These are phyloP conservation scores for Akabosia matsudoensis DNA, from an alignment of 1,140 invertebrate species.

Conservation along the genomic window DNA sequence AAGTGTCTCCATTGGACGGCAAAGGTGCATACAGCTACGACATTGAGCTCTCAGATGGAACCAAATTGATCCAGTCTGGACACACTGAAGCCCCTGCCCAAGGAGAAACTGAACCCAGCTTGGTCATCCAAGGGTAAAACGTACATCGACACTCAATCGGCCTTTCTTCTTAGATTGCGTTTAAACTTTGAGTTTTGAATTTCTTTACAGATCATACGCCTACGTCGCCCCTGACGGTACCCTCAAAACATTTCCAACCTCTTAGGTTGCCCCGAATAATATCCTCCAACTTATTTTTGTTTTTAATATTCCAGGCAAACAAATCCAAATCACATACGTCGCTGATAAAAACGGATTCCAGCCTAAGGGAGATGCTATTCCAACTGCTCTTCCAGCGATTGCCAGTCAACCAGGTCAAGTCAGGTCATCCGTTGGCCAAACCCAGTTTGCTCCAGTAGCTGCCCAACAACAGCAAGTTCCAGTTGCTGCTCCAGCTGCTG, in stretches of 20 bases:
- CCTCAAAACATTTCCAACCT: no score
- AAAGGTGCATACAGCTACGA: constrained; percentile 12
- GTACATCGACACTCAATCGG: neutral
- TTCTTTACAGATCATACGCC: constrained; percentile 5
- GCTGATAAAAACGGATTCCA: constrained; percentile 12
- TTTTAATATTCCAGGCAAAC: neutral
- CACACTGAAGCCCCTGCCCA: constrained; percentile 5
- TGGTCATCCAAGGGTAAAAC: constrained; percentile 9
- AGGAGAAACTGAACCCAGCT: constrained; percentile 13
- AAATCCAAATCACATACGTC: neutral
- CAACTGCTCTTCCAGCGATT: neutral
- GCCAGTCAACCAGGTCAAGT: neutral
- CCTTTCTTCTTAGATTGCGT: neutral
- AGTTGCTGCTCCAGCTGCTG: neutral
- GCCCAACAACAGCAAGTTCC: no score
- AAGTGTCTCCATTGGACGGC: constrained; percentile 3
- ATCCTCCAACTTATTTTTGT: neutral
- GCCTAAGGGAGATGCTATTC: constrained; percentile 14
- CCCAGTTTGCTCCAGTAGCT: neutral
- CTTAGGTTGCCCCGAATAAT: neutral
- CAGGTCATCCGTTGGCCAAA: neutral
- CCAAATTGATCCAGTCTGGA: constrained; percentile 10
- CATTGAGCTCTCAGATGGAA: constrained; percentile 26
- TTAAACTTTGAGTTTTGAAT: neutral
- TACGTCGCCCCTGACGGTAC: constrained; percentile 17